These are phyloP conservation scores for Tyrannus savana DNA, from an alignment of 2,113 vertebrate genomes.

Conservation along the genomic window DNA sequence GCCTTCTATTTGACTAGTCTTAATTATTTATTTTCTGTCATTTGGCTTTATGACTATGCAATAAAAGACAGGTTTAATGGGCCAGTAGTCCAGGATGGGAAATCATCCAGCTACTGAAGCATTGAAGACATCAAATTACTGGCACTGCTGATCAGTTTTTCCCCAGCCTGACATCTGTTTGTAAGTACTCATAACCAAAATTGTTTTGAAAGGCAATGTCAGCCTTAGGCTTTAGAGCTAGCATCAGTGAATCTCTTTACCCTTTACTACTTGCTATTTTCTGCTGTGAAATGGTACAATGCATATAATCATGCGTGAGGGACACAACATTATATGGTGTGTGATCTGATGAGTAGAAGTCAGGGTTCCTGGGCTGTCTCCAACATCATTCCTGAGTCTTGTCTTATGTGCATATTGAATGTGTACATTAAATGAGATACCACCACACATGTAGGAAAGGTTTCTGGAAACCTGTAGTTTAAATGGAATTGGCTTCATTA, in stretches of 20 bases:
- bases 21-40: slow-evolving; percentile 67
- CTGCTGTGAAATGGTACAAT: neutral
- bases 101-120: slow-evolving; percentile 46
- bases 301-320: neutral
- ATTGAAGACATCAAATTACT: slow-evolving; percentile 40
- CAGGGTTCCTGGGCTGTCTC: neutral
- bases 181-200: neutral
- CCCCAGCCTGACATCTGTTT: slow-evolving; percentile 36
- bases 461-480: neutral
- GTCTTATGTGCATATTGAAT: neutral
- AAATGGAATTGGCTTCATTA: neutral
- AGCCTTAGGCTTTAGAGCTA: slow-evolving; percentile 20
- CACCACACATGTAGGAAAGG: neutral
- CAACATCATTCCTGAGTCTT: neutral
- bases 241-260: neutral
- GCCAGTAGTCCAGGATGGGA: slow-evolving; percentile 38
- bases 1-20: slow-evolving; percentile 43
- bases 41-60: slow-evolving; percentile 56
- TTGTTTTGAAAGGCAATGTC: slow-evolving; percentile 24
- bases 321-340: neutral
- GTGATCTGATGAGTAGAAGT: neutral
- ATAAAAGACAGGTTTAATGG: slow-evolving; percentile 62
- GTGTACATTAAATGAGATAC: neutral
- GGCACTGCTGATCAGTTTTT: neutral
- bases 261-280: slow-evolving; percentile 22